Percentiles rank a stretch among this genome's conserved stretches.
These are phyloP conservation scores for Pterocles gutturalis DNA, from an alignment of 2,113 vertebrate genomes.

Conservation along the genomic window DNA sequence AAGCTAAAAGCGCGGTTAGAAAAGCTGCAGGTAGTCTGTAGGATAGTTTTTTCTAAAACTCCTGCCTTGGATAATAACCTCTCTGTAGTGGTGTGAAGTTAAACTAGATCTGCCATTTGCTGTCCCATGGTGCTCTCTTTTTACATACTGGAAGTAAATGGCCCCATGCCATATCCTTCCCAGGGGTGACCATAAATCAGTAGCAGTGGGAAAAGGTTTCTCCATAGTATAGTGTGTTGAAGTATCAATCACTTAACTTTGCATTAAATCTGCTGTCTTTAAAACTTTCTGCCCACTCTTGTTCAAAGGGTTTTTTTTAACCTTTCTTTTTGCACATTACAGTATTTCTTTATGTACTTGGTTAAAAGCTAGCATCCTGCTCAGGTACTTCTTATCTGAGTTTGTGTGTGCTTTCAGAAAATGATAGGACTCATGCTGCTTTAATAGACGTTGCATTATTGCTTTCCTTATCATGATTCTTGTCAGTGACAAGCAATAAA, in stretches of 20 bases:
- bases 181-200: neutral
- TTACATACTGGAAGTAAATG: neutral
- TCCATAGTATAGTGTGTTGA: neutral
- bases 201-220: neutral
- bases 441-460: slow-evolving; percentile 31
- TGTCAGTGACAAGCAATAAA: slow-evolving; percentile 61
- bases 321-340: neutral
- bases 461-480: slow-evolving; percentile 57
- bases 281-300: neutral
- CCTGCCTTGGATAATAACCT: neutral
- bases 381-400: neutral
- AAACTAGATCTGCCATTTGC: neutral
- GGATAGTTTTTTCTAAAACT: neutral
- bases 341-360: slow-evolving; percentile 1
- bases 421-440: neutral
- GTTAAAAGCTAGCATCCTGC: neutral
- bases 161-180: neutral
- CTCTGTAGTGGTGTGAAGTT: neutral
- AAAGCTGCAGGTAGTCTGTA: neutral
- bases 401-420: neutral
- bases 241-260: neutral
- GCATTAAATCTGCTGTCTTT: neutral
- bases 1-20: neutral
- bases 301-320: neutral
- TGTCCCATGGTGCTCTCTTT: neutral